Evolutionary conservation across 2,113 vertebrate species (phyloP).

Genomic region (Festucalex cinctus): DNA sequence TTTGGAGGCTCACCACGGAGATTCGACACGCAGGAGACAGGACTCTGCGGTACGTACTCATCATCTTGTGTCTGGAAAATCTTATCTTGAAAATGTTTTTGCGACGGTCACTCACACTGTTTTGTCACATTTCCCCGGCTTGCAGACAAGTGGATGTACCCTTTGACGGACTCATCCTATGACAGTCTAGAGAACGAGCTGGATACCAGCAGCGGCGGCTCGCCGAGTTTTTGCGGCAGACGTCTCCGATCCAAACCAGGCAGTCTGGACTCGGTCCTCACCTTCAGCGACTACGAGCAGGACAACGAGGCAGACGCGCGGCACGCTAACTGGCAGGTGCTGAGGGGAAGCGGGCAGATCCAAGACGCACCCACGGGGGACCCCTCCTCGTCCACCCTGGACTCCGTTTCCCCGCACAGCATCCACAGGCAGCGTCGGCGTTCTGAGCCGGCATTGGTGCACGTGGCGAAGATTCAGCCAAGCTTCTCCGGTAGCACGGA

Average conservation of each 20-base stretch:
- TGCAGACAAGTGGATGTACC: conserved; percentile 80
- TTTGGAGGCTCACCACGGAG: conserved; percentile 79
- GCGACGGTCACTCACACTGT: neutral
- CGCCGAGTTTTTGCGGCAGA: conserved; percentile 68
- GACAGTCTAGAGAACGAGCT: conserved; percentile 91
- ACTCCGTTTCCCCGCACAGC: conserved; percentile 40
- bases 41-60: conserved; percentile 73
- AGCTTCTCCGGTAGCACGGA: conserved; percentile 65
- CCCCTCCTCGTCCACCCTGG: conserved; percentile 16
- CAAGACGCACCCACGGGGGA: neutral
- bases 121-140: neutral
- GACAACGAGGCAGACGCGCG: conserved; percentile 59
- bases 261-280: conserved; percentile 89
- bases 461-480: conserved; percentile 42
- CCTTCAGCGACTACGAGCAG: conserved; percentile 82
- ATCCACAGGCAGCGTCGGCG: conserved; percentile 68
- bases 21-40: conserved; percentile 65
- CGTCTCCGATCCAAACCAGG: conserved; percentile 68
- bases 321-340: neutral
- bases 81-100: too few relatives aligned
- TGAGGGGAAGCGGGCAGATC: conserved; percentile 30
- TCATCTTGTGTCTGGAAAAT: neutral
- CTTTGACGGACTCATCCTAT: conserved; percentile 89
- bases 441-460: conserved; percentile 82
- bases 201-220: conserved; percentile 70